These are phyloP conservation scores for Protophormia terraenovae DNA, from an alignment of 2,888 invertebrate genomes.

Conservation along the genomic window DNA sequence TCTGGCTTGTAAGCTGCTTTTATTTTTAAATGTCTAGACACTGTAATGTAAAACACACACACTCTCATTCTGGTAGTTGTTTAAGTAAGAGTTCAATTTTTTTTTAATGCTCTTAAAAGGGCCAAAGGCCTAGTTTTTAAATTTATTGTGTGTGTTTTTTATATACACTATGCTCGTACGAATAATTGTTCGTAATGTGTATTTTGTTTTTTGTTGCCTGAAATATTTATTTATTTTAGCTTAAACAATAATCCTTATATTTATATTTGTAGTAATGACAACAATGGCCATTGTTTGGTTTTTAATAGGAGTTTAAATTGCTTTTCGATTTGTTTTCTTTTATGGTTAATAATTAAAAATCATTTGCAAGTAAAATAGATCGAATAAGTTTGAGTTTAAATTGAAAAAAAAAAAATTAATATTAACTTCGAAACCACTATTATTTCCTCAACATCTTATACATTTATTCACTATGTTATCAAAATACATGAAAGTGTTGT, in stretches of 20 bases:
- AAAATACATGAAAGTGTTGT: no score
- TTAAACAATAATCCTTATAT: not conserved
- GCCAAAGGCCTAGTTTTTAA: conserved; percentile 7
- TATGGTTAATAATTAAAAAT: not conserved
- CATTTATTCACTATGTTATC: no score
- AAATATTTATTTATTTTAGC: conserved; percentile 5
- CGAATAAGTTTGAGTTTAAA: no score
- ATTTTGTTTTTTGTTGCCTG: not conserved
- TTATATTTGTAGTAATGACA: not conserved
- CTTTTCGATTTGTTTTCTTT: not conserved
- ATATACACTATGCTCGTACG: not conserved
- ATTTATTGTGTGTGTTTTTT: not conserved
- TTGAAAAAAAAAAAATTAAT: no score
- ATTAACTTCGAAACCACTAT: no score
- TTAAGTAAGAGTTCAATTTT: not conserved
- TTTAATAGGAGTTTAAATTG: not conserved
- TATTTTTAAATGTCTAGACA: conserved; percentile 51
- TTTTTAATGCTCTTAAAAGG: conserved; percentile 12
- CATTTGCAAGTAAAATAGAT: no score
- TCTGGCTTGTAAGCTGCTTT: not conserved
- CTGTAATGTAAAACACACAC: conserved; percentile 21
- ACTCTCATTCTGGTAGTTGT: not conserved
- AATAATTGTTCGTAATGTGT: not conserved
- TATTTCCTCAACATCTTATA: no score
- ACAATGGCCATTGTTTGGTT: not conserved